Evolutionary conservation across 2,888 invertebrate genomes (phyloP), one percentile per base, ranked within the genome.

Genomic region (Drosophila hamatofila): DNA sequence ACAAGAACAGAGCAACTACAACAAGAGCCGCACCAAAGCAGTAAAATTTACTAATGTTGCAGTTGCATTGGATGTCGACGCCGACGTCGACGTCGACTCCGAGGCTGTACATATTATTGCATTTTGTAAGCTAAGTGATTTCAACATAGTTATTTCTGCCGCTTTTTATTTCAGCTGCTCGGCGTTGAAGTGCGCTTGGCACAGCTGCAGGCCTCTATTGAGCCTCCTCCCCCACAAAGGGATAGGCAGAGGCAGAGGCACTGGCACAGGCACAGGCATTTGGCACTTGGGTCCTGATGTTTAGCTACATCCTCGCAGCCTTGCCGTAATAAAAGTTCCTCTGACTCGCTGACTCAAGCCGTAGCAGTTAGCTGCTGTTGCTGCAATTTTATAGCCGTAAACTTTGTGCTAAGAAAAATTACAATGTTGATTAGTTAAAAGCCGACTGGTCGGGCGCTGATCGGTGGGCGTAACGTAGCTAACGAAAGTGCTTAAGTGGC

Each of bases 361-460:
- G 27, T 27, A 39, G 39, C 25, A 27, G 27, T 55, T 16, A 25
- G 42, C n/a, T 44, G 18, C 30, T 30, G 41, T 30, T 30, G 25
- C 39, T 44, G 49, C 64, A 59, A 58, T 60, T 67, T 58, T 35
- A 62, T 42, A 55, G 69, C 68, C 55, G 57, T 62, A 59, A 73
- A 68, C 49, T 74, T 75, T 75, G 41, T 35, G 49, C 59, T 56
- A 49, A 41, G 72, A 72, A 69, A 73, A 74, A 81, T 84, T 69
- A 76, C 75, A 75, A 75, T 81, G 76, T 70, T 81, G 82, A 82
- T 82, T 84, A 84, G 84, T 81, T 81, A 84, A 84, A 82, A 82
- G 81, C 72, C 65, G 56, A 71, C 62, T 64, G 69, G 48, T 66
- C 73, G 65, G 71, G 66, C 71, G 66, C 66, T 76, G 68, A 73